phyloP scores from a whole-genome alignment of 2,797 vertebrate species.

The Carduelis carduelis region DNA sequence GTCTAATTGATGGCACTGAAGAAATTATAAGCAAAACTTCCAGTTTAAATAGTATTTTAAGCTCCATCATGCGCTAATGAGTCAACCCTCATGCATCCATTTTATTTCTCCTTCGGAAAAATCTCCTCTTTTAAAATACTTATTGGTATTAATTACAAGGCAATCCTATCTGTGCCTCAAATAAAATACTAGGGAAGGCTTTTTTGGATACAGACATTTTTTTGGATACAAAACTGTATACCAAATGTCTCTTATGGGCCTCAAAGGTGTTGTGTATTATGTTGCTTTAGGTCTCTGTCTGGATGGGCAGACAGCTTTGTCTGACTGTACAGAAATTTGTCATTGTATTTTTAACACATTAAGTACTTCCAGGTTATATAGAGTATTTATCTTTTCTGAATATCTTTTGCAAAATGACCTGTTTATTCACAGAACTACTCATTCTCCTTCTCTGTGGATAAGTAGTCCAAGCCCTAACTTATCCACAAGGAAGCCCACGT shows the following conservation, averaged over 20 bases:
- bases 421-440: not conserved
- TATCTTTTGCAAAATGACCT: not conserved
- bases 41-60: slow-evolving; percentile 11
- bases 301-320: not conserved
- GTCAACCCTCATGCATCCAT: not conserved
- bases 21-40: not conserved
- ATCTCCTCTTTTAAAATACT: not conserved
- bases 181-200: not conserved
- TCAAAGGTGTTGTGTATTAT: not conserved
- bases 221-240: not conserved
- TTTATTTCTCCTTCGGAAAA: not conserved
- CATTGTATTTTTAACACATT: not conserved
- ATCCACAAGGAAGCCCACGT: not conserved
- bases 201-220: not conserved
- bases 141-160: not conserved
- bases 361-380: not conserved
- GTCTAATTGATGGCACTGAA: not conserved
- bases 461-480: not conserved
- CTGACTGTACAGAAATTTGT: not conserved
- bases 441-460: not conserved
- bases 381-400: not conserved
- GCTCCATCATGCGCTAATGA: not conserved
- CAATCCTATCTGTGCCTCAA: not conserved
- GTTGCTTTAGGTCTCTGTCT: not conserved
- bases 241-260: not conserved